A percentile compares a stretch with the other conserved stretches of the same genome.
Conservation (phyloP, 2,113 vertebrate species). For the Danio rerio region GRCz12tu NC_133176.1:34743501-34744000, state of each 20-base stretch:
- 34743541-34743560: neutral
- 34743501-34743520: neutral
- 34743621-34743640: neutral
- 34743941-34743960: neutral
- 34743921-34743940: neutral
- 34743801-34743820: neutral
- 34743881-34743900: neutral
- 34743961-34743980: too few relatives aligned
- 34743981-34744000: neutral
- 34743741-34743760: neutral
- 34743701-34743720: neutral
- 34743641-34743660: neutral
- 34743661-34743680: neutral
- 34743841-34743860: too few relatives aligned
- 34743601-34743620: neutral
- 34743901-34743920: neutral
- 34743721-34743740: neutral
- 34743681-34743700: neutral
- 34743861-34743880: neutral
- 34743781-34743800: neutral
- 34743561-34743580: neutral
- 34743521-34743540: neutral
- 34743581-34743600: neutral
- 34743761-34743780: neutral
- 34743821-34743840: neutral